Evolutionary conservation across 64 coral and sea anemone species (phyloP).

Genomic region (Montipora sp.): DNA sequence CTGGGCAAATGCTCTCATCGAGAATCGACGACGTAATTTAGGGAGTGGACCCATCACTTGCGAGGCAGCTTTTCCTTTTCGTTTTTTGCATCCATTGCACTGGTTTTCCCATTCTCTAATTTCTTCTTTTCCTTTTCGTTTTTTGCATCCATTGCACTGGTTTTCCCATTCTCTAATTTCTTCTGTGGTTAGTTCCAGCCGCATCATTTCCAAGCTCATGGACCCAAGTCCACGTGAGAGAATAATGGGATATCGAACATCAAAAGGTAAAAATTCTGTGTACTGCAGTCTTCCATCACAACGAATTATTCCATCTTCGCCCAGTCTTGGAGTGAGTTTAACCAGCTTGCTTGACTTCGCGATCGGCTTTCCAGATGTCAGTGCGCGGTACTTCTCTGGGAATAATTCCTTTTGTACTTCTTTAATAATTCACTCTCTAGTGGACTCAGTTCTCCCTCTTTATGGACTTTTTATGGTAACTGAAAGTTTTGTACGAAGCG

Average conservation of each 20-base stretch:
- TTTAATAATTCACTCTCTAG: not conserved
- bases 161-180: slow-evolving; percentile 72
- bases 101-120: slow-evolving; percentile 70
- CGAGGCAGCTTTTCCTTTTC: slow-evolving; percentile 37
- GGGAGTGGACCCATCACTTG: slow-evolving; percentile 76
- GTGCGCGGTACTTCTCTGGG: slow-evolving; percentile 17
- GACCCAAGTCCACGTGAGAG: slow-evolving; percentile 57
- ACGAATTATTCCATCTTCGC: slow-evolving; percentile 64
- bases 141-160: slow-evolving; percentile 57
- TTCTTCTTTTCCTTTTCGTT: slow-evolving; percentile 57
- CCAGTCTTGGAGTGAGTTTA: slow-evolving; percentile 43
- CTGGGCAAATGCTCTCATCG: slow-evolving; percentile 38
- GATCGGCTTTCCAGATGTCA: slow-evolving; percentile 25
- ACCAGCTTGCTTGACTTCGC: slow-evolving; percentile 57
- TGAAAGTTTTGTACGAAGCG: slow-evolving; percentile 54
- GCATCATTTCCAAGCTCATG: slow-evolving; percentile 63
- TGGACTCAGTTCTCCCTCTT: not conserved
- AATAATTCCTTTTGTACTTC: slow-evolving; percentile 47
- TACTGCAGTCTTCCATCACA: slow-evolving; percentile 56
- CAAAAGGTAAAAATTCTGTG: slow-evolving; percentile 61
- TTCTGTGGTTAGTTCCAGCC: slow-evolving; percentile 71
- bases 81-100: slow-evolving; percentile 52
- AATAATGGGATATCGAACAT: slow-evolving; percentile 64
- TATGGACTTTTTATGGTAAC: too few relatives aligned
- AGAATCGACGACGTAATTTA: slow-evolving; percentile 34